These are phyloP conservation scores for Dendrocopos noguchii DNA, from an alignment of 2,113 vertebrate species.

Conservation along the genomic window DNA sequence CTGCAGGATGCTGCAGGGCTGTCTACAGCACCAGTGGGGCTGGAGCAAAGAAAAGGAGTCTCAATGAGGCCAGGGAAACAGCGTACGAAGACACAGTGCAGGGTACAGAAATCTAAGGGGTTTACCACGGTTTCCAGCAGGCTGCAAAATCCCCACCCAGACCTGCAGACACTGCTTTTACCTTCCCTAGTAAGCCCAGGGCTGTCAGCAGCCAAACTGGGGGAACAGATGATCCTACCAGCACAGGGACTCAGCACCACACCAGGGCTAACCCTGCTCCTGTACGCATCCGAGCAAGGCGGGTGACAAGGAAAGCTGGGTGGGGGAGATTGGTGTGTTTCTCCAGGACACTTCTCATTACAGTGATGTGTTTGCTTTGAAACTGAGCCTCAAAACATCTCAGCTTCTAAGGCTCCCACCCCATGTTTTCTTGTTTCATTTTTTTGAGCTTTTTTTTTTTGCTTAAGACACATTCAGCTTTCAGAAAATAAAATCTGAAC, in stretches of 20 bases:
- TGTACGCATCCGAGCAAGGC: background rate
- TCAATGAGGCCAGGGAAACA: too few species aligned
- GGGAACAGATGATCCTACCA: background rate
- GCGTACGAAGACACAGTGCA: background rate
- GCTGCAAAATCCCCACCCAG: background rate
- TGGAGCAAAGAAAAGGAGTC: background rate
- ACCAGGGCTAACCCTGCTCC: background rate
- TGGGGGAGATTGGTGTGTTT: background rate
- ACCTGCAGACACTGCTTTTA: background rate
- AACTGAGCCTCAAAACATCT: background rate
- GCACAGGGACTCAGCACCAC: background rate
- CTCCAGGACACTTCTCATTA: background rate
- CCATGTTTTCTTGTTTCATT: background rate
- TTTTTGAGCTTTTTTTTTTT: background rate
- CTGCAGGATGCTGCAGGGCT: background rate
- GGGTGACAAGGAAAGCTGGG: background rate
- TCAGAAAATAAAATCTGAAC: background rate
- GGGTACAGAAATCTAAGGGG: background rate
- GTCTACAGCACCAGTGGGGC: background rate
- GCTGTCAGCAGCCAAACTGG: background rate
- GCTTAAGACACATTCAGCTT: background rate
- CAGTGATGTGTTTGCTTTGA: constrained; percentile 18
- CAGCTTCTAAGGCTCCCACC: background rate
- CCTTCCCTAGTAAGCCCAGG: fast-evolving
- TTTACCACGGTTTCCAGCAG: background rate